Base-by-base conservation (phyloP, 2,888 invertebrate genomes). In the Monochamus alternatus region DNA sequence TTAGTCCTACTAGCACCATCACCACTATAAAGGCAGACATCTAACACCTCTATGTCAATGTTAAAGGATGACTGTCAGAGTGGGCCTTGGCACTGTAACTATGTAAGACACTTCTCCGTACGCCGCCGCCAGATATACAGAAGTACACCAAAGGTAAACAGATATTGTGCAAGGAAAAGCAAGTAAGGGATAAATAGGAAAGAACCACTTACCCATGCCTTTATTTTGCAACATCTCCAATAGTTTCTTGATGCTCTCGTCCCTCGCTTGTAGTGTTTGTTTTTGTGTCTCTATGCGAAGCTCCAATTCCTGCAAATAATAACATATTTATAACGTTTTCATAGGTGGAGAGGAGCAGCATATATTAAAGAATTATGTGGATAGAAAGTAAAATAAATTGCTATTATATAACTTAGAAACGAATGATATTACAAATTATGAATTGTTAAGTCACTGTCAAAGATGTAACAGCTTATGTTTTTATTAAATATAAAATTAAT, bases 201-300 rank as follows among this genome's bases (percentile, higher is more conserved):
- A 75, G 79, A 81, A 73, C 78, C 86, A 91, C 96, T 93, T 92
- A 97, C 97, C 97, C 93, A 97, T 95, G 89, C 97, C 97, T 91
- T 97, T 98, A 89, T 96, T 97, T 90, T 98, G 98, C 77, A 99
- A 93, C 98, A 99, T 98, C 92, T 99, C 98, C 87, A 99, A 92
- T 86, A 99, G 93, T 90, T 98, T 98, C 91, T 98, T 98, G 89
- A 99, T 98, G 90, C 98, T 98, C 88, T 98, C 98, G 90, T 99
- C 98, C 85, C 98, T 92, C 65, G 98, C 97, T 87, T 96, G 95
- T 82, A 99, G 91, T 63, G 98, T 99, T 91, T 98, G 98, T 90
- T 98, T 98, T 90, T 99, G 98, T 47, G 98, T 98, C 90, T 98
- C 98, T 87, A 98, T 97, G 85, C 98, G 93, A 86, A 98, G 91